These are phyloP conservation scores for Acromyrmex charruanus DNA, from an alignment of 1,140 invertebrate genomes.

Conservation along the genomic window DNA sequence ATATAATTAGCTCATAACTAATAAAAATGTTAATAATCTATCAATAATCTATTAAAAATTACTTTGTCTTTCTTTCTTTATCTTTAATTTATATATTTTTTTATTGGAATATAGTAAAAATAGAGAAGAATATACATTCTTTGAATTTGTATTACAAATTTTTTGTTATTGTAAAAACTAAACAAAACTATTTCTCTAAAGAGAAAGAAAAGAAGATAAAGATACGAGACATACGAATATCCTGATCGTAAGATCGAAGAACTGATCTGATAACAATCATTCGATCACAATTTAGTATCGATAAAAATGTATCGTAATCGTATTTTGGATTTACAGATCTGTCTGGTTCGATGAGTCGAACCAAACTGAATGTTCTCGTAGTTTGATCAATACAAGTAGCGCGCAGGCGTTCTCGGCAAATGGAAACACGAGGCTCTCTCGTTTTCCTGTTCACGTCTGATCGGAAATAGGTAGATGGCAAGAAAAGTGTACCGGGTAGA, in stretches of 20 bases:
- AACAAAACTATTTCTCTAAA: neutral
- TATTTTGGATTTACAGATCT: slow-evolving; percentile 71
- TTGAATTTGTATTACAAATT: neutral
- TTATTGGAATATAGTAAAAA: neutral
- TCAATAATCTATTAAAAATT: neutral
- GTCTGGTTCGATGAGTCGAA: slow-evolving; percentile 74
- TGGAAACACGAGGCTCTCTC: slow-evolving; percentile 67
- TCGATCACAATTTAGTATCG: slow-evolving; percentile 2
- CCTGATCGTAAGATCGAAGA: slow-evolving; percentile 15
- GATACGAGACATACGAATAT: neutral
- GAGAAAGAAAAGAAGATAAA: neutral
- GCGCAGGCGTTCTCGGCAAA: slow-evolving; percentile 72
- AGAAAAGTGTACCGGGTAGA: slow-evolving; percentile 1
- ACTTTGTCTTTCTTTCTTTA: neutral
- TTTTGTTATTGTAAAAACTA: neutral
- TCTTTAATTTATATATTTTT: neutral
- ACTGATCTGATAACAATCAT: slow-evolving; percentile 1
- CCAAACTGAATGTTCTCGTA: slow-evolving; percentile 71
- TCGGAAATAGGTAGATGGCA: slow-evolving; percentile 64
- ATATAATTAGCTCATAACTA: neutral
- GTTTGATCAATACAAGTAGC: slow-evolving; percentile 78
- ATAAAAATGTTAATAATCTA: slow-evolving; percentile 1
- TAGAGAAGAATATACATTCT: neutral
- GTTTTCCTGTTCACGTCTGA: slow-evolving; percentile 58
- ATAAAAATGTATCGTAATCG: slow-evolving; percentile 58